Evolutionary conservation across 1,140 invertebrate species (phyloP), one percentile per base, ranked within the genome.

Genomic region (Drosophila ogumai): DNA sequence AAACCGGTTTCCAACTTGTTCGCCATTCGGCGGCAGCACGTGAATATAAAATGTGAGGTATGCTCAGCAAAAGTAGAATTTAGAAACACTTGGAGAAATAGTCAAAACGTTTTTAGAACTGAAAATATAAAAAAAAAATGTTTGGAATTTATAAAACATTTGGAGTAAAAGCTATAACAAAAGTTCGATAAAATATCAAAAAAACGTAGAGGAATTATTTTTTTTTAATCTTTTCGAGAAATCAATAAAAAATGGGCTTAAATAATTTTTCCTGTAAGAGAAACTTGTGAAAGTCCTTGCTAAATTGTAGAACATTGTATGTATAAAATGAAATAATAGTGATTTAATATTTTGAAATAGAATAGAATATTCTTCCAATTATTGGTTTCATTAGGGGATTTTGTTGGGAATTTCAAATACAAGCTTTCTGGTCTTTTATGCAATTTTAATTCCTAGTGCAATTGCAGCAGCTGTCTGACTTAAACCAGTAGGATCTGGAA

Each of bases 1-100:
- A 65, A 88, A 87, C 82, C 84, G 75, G 82, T 86, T 87, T 34
- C 36, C 50, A 79, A 60, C 69, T 71, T 75, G 73, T 64, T 44
- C 32, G 56, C 32, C 13, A 54, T 17, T 54, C 50, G 32, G 50
- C 65, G 41, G 60, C 78, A 56, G 79, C 78, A 81, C 75, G 74
- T 77, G 74, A 77, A 69, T 69, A 56, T 59, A 50, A 76, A 76
- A 43, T 75, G 15, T 67, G 72, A 36, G 34, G 57, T 47, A 63
- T 22, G n/a, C 76, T 15, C 31, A 49, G 34, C 69, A 54, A n/a
- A 43, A 43, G 28, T 52, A 40, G 66, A 56, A 59, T 31, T 47
- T 22, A 54, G 17, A 36, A 54, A 54, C 7, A 54, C 32, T 22
- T 22, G 4, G 7, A 22, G 17, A 19, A 36, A 22, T 15, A 9